phyloP scores from a whole-genome alignment of 2,888 invertebrate genomes.

The Colletes collaris region DNA sequence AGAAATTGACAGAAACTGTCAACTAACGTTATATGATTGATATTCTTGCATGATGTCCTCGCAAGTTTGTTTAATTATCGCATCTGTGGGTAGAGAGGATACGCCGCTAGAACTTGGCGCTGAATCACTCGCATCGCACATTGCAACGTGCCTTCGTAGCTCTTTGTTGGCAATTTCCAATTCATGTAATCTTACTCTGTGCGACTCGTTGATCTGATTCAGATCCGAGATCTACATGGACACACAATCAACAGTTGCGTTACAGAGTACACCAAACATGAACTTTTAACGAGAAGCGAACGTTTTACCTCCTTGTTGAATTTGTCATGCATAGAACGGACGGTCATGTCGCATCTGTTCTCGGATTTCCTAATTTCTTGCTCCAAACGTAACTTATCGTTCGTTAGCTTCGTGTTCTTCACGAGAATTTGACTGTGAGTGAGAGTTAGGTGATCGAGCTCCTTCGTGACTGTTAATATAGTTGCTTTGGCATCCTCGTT shows the following conservation, averaged over 20 bases:
- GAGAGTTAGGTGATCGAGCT: conserved; percentile 89
- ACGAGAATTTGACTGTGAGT: conserved; percentile 89
- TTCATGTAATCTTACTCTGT: conserved; percentile 82
- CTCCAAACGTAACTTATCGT: conserved; percentile 88
- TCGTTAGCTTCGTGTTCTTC: conserved; percentile 89
- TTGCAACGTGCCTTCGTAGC: conserved; percentile 78
- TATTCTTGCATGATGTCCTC: conserved; percentile 79
- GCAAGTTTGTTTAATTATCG: conserved; percentile 73
- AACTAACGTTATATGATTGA: conserved; percentile 77
- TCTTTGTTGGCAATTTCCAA: conserved; percentile 82
- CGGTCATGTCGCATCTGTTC: conserved; percentile 72
- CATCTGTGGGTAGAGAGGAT: conserved; percentile 78
- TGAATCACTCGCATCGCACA: conserved; percentile 81
- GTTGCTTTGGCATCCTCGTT: conserved; percentile 83
- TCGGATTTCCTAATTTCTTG: conserved; percentile 85
- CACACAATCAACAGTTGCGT: background rate
- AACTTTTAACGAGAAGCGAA: background rate
- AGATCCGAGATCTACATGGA: conserved; percentile 79
- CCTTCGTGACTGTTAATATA: conserved; percentile 86
- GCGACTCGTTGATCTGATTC: conserved; percentile 84
- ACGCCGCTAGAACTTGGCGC: conserved; percentile 82
- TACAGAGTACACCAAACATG: too few relatives aligned
- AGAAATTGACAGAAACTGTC: background rate
- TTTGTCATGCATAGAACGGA: conserved; percentile 78
- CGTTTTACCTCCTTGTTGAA: conserved; percentile 77